Evolutionary conservation across 2,888 invertebrate species (phyloP).

Genomic region (Muscina levida): DNA sequence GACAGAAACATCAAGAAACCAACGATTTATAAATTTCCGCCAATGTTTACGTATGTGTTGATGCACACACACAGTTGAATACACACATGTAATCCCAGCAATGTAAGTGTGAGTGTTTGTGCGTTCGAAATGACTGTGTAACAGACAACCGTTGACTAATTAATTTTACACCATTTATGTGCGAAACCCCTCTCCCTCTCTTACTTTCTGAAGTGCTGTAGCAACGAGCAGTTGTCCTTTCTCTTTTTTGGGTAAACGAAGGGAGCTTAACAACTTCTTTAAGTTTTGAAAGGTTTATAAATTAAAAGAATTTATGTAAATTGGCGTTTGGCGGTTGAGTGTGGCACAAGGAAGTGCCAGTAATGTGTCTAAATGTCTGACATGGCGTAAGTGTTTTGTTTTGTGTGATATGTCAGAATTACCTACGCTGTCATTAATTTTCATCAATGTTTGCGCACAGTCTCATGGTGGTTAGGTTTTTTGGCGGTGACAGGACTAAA

Average conservation of each 20-base stretch:
- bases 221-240: neutral
- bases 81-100: no score
- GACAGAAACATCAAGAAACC: conserved; percentile 33
- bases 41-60: conserved; percentile 11
- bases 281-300: conserved; percentile 45
- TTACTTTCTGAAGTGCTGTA: neutral
- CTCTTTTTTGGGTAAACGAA: neutral
- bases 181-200: conserved; percentile 1
- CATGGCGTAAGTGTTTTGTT: conserved; percentile 24
- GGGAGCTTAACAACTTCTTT: conserved; percentile 46
- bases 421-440: conserved; percentile 47
- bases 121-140: conserved; percentile 26
- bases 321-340: neutral
- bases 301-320: conserved; percentile 37
- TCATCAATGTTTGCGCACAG: conserved; percentile 50
- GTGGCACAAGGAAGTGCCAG: no score
- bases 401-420: conserved; percentile 40
- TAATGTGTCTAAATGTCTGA: neutral
- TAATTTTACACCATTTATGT: conserved; percentile 56
- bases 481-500: neutral
- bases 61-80: no score
- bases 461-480: no score
- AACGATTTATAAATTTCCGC: conserved; percentile 23
- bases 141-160: conserved; percentile 61
- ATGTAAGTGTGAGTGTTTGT: neutral